Percentiles rank a stretch among this genome's conserved stretches.
phyloP scores from a whole-genome alignment of 2,113 vertebrate genomes.

The Macroglossus sobrinus region DNA sequence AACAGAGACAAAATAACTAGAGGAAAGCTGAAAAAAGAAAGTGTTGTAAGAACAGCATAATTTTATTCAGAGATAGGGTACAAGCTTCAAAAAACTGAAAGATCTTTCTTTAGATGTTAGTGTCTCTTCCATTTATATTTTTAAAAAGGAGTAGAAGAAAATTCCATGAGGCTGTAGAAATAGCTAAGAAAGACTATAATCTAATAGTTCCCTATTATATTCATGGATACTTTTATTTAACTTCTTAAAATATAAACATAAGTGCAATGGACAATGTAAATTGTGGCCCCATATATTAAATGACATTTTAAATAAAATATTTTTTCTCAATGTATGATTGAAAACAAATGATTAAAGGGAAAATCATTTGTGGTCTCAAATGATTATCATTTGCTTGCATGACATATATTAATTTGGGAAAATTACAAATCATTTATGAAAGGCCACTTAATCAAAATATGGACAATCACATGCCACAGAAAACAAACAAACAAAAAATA shows the following conservation, averaged over 20 bases:
- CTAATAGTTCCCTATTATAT: background rate
- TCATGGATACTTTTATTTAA: background rate
- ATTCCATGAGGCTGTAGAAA: background rate
- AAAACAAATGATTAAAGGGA: constrained; percentile 70
- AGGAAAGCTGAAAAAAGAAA: background rate
- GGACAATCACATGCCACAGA: constrained; percentile 47
- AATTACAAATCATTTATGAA: constrained; percentile 79
- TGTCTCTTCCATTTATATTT: background rate
- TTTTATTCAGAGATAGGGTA: background rate
- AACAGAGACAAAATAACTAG: background rate
- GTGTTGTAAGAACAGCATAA: background rate
- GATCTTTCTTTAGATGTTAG: background rate
- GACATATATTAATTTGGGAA: constrained; percentile 78
- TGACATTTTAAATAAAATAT: constrained; percentile 70
- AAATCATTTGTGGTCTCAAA: constrained; percentile 71
- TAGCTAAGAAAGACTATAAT: background rate
- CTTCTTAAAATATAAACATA: constrained; percentile 27
- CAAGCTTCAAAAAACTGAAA: background rate
- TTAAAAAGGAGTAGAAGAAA: background rate
- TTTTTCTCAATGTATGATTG: constrained; percentile 79
- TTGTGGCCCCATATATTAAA: constrained; percentile 75
- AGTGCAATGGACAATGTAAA: background rate
- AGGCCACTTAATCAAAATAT: constrained; percentile 65
- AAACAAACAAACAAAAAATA: constrained; percentile 66
- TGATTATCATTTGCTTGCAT: constrained; percentile 80